Base-by-base conservation (phyloP, 2,797 vertebrate species). In the Okamejei kenojei region DNA sequence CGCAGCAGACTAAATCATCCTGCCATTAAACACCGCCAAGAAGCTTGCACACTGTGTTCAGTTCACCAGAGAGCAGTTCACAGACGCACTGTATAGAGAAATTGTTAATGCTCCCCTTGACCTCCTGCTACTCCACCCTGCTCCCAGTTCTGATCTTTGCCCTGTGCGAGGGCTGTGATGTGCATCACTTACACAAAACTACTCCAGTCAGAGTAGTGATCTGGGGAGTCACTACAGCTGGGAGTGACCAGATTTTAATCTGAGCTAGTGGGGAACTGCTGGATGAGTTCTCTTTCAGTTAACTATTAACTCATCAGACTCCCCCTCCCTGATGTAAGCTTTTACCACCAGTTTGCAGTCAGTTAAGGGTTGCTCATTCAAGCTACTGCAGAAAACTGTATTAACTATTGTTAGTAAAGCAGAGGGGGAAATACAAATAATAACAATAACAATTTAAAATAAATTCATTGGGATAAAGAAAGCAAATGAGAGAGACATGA, bases 1-100 rank as follows among this genome's bases (percentile, higher is more conserved):
- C 97, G 97, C 97, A 98, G 96, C 97, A 97, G 96, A 97, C 97
- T 96, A 97, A 96, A 97, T 97, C 97, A 96, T 96, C 95, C 96
- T 95, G 96, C 96, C 96, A 96, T 97, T 96, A 97, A 95, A 94
- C 95, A 94, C 95, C 96, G 96, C 95, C 96, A 97, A 97, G 96
- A 96, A 97, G 96, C 96, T 79, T 95, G 97, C 94, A 84, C 93
- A 93, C 95, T 93, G 95, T 95, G 95, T 95, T 95, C 95, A 95
- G 95, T 94, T 96, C 96, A 96, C 96, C 96, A 96, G 97, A 97
- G 93, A 96, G 95, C 94, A 97, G 95, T 94, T 95, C 94, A 95
- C 96, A 96, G 95, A 96, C 94, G 90, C 95, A 92, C 95, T 96
- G 95, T 95, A 94, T 95, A 94, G 94, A 95, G 95, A 94, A 95